Base-by-base conservation (phyloP, 2,797 vertebrate species). In the Scolopax rusticola region DNA sequence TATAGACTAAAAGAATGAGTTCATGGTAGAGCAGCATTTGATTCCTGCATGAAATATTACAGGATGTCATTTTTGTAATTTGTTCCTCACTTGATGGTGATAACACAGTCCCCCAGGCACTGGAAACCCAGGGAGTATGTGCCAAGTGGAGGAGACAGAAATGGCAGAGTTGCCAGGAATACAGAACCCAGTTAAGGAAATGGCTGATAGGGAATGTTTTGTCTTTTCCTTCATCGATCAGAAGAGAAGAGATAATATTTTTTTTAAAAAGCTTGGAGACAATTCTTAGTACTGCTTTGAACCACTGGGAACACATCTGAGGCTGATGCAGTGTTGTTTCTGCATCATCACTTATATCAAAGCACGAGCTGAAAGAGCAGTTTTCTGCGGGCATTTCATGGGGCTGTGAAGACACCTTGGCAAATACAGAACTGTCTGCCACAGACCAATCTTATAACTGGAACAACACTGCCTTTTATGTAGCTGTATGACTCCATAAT, bases 131-230 rank as follows among this genome's bases (percentile, higher is more conserved):
- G 68, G n/a, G 41, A 84, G 15, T n/a, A 54, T 17, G 82, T 90
- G 74, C 92, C 95, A 96, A 89, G 63, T 30, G 64, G 28, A 81
- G 61, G 76, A 94, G 79, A 79, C 51, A 64, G 84, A 91, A 90
- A 77, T 45, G 36, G 59, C 80, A 94, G 73, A 79, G 57, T 59
- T 0, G 8, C 64, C 93, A 94, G 71, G 57, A 69, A 89, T 51
- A 36, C 57, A 69, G 87, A 71, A 51, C 89, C 24, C 56, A 20
- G 43, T 33, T 47, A 64, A 67, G 61, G 73, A 87, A 91, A 50
- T 33, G 12, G 43, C 38, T 78, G 94, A 92, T 59, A 81, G 33
- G 51, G 63, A 81, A 89, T 8, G 15, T 68, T 91, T 79, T 78
- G 38, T 83, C 56, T 71, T 84, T 89, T 76, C 56, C 61, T 63